phyloP scores from a whole-genome alignment of 2,888 invertebrate genomes.

The Amiota minor region DNA sequence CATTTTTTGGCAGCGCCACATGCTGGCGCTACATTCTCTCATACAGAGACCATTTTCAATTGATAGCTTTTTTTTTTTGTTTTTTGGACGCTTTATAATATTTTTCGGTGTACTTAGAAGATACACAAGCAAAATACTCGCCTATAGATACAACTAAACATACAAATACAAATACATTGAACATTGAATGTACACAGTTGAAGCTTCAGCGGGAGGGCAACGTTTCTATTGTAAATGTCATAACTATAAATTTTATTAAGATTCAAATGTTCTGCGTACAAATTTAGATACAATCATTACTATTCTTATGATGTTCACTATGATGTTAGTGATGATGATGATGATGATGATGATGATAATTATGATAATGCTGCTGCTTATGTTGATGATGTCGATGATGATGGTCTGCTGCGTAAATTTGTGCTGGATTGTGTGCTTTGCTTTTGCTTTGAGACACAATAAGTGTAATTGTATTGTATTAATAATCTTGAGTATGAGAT shows the following conservation, averaged over 20 bases:
- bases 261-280: conserved; percentile 59
- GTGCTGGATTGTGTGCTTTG: too few relatives aligned
- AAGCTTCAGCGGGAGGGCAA: neutral
- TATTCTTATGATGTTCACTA: conserved; percentile 8
- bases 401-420: neutral
- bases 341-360: neutral
- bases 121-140: conserved; percentile 31
- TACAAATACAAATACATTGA: conserved; percentile 38
- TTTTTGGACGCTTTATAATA: neutral
- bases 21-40: conserved; percentile 25
- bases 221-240: conserved; percentile 51
- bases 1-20: conserved; percentile 25
- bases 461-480: too few relatives aligned
- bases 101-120: neutral
- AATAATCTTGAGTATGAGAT: too few relatives aligned
- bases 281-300: conserved; percentile 59
- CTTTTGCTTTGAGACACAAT: too few relatives aligned
- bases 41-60: conserved; percentile 18
- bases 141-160: neutral
- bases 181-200: neutral
- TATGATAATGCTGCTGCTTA: neutral
- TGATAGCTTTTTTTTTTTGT: conserved; percentile 18
- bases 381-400: neutral
- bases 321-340: neutral
- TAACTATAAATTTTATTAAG: conserved; percentile 66